phyloP scores from a whole-genome alignment of 2,797 vertebrate genomes.

The Adelosebastes latens region DNA sequence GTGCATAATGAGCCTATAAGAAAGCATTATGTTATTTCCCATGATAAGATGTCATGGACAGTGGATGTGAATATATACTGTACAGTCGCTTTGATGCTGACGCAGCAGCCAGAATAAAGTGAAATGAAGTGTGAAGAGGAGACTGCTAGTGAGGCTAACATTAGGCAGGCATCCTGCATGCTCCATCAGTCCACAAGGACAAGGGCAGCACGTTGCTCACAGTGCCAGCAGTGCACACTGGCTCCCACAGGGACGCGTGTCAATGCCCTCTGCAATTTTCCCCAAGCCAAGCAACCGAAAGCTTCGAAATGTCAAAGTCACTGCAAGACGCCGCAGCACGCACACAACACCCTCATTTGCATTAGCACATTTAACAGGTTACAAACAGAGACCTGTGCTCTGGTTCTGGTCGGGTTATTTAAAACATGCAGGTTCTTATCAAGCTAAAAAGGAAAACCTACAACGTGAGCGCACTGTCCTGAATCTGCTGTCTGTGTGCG shows the following conservation, averaged over 20 bases:
- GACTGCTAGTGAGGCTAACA: constrained; percentile 32
- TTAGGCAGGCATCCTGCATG: constrained; percentile 40
- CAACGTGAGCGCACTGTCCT: not conserved
- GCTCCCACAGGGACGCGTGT: constrained; percentile 50
- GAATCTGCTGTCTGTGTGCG: not conserved
- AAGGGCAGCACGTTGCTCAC: constrained; percentile 34
- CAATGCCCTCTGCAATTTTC: constrained; percentile 51
- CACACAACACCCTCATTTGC: constrained; percentile 31
- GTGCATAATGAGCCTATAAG: not conserved
- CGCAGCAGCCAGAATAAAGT: constrained; percentile 36
- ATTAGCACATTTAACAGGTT: constrained; percentile 5
- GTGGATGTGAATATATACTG: not conserved
- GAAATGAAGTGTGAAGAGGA: constrained; percentile 48
- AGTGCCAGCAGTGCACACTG: constrained; percentile 53
- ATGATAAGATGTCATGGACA: constrained; percentile 23
- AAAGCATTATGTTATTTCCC: constrained; percentile 7
- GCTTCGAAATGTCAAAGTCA: constrained; percentile 65
- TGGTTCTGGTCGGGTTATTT: not conserved
- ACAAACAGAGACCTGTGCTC: constrained; percentile 22
- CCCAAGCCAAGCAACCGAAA: constrained; percentile 34
- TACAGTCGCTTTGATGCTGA: constrained; percentile 18
- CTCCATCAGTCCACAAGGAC: constrained; percentile 53
- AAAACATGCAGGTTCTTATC: not conserved
- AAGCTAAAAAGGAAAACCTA: not conserved
- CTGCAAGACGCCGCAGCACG: constrained; percentile 20